Base-by-base conservation (phyloP, 2,113 vertebrate species). In the Corythaixoides concolor region DNA sequence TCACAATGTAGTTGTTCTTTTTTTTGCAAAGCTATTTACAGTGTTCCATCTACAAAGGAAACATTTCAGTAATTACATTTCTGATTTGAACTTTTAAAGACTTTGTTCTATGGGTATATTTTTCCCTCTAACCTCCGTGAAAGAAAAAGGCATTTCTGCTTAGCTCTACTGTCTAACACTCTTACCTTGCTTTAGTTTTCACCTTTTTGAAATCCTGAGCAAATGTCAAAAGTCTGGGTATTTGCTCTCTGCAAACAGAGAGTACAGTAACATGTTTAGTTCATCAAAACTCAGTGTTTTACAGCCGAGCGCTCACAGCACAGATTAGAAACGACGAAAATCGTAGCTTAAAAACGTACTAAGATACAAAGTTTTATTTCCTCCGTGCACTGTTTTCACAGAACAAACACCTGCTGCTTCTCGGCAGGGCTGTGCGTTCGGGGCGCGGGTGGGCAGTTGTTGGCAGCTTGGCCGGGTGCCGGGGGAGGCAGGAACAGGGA, bases 401-500 rank as follows among this genome's bases (percentile, higher is more conserved):
- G 74, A 11, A 3, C 1, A 6, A 64, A 0, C 41, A 16, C 15
- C 2, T 32, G 30, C 52, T 24, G 1, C 37, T n/a, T 0, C 16
- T 6, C 50, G 1, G 32, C 1, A 7, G 47, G 1, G 63, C 30
- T 2, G 1, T 2, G 41, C 6, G 0, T 0, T 1, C 2, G n/a
- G 22, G 5, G 43, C 4, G 20, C 0, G 28, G 76, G 26, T 12
- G 32, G 5, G 11, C 5, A 1, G 89, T 2, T 0, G 28, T 27
- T 10, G 59, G 55, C 43, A 17, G 6, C 7, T 1, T 26, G 74
- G 85, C 87, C 7, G 26, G 41, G 32, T 26, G 60, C 85, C 7
- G 20, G 60, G 47, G 50, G 5, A 20, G 50, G 89, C 80, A 39
- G 85, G 21, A 49, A 63, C 7, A 0, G 78, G 95, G 95, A 97